A percentile compares a stretch with the other conserved stretches of the same genome.
These are phyloP conservation scores for Leptonema lineaticorne DNA, from an alignment of 1,140 invertebrate genomes.

Conservation along the genomic window DNA sequence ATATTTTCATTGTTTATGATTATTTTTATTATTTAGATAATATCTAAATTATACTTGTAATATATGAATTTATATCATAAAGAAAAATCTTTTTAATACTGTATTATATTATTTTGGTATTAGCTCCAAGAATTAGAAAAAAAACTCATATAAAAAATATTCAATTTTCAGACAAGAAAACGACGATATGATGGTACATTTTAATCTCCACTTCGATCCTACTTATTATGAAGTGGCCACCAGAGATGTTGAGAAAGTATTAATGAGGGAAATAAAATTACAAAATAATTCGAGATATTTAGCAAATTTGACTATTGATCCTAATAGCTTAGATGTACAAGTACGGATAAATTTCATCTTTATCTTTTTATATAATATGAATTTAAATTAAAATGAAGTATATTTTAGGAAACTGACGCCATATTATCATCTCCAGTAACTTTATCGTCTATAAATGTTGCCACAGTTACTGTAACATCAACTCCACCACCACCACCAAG, in stretches of 20 bases:
- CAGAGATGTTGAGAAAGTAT: slow-evolving; percentile 53
- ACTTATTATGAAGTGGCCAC: slow-evolving; percentile 57
- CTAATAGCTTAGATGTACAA: slow-evolving; percentile 66
- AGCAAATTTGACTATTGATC: slow-evolving; percentile 65
- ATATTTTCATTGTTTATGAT: too few species aligned
- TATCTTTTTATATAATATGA: background rate
- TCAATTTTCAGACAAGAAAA: slow-evolving; percentile 38
- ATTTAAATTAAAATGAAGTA: slow-evolving; percentile 6
- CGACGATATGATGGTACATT: slow-evolving; percentile 69
- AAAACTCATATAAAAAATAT: too few species aligned
- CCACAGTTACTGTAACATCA: slow-evolving; percentile 47
- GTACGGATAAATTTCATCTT: slow-evolving; percentile 47
- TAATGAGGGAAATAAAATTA: slow-evolving; percentile 58
- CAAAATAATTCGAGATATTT: slow-evolving; percentile 58
- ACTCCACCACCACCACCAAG: slow-evolving; percentile 59
- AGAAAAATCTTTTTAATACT: background rate
- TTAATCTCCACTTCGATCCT: slow-evolving; percentile 70
- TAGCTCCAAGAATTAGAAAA: too few species aligned
- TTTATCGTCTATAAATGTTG: slow-evolving; percentile 50
- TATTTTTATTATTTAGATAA: too few species aligned
- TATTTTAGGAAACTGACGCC: slow-evolving; percentile 45
- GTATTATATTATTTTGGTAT: background rate
- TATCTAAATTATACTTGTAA: too few species aligned
- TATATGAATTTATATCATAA: background rate
- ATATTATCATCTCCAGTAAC: slow-evolving; percentile 59